Evolutionary conservation across 1,140 invertebrate species (phyloP).

Genomic region (Sitobion miscanthi): DNA sequence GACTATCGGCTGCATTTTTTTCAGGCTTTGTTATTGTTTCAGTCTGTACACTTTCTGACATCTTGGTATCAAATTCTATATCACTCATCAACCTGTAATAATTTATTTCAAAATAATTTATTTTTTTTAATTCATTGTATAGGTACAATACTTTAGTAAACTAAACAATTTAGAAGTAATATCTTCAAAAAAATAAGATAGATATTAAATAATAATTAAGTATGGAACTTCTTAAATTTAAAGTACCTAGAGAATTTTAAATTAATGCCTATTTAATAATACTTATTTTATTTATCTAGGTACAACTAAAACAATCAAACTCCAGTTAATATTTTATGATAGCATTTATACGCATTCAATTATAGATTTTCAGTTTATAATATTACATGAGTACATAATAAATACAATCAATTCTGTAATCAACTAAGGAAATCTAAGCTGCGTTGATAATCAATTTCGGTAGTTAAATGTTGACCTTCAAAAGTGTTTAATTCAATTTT

Average conservation of each 20-base stretch:
- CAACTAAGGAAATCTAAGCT: background rate
- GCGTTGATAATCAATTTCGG: background rate
- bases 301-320: background rate
- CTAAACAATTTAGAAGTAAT: background rate
- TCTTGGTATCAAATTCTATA: background rate
- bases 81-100: constrained; percentile 43
- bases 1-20: background rate
- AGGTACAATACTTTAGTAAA: background rate
- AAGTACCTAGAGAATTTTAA: background rate
- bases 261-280: background rate
- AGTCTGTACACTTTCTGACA: constrained; percentile 50
- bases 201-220: background rate
- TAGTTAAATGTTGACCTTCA: background rate
- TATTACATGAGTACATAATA: background rate
- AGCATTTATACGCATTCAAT: background rate
- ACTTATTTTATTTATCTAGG: background rate
- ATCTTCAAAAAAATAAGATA: background rate
- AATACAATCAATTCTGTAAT: background rate
- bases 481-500: background rate
- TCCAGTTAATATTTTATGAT: background rate
- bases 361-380: background rate
- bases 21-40: constrained; percentile 46
- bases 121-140: background rate
- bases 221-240: background rate
- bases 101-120: background rate